phyloP scores from a whole-genome alignment of 2,888 invertebrate genomes.

The Conops quadrifasciatus region DNA sequence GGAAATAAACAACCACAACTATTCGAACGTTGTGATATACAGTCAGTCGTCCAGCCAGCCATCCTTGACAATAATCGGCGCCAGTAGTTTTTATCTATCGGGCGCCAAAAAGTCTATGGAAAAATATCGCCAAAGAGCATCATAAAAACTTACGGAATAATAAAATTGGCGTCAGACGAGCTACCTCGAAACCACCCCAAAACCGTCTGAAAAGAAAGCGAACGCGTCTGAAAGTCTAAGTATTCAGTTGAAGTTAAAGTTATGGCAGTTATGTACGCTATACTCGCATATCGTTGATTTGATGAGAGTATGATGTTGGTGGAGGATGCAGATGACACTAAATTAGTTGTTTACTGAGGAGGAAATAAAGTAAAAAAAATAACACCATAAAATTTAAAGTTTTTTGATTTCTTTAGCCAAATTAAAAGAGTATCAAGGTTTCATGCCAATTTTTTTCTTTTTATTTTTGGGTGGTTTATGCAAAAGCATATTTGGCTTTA shows the following conservation, averaged over 20 bases:
- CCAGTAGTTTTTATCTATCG: constrained; percentile 58
- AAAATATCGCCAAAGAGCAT: constrained; percentile 17
- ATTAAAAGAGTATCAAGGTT: background rate
- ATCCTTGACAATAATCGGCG: constrained; percentile 49
- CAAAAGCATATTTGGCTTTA: background rate
- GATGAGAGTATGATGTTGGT: too few species aligned
- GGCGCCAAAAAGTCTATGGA: constrained; percentile 58
- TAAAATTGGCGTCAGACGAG: constrained; percentile 60
- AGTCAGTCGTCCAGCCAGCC: background rate
- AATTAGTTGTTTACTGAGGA: too few species aligned
- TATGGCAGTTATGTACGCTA: too few species aligned
- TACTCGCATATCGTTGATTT: too few species aligned
- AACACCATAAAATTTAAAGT: background rate
- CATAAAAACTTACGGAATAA: constrained; percentile 44
- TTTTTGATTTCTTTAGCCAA: background rate
- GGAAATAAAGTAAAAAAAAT: background rate
- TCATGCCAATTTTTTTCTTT: background rate
- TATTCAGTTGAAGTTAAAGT: too few species aligned
- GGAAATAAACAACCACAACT: background rate
- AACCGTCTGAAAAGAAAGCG: too few species aligned
- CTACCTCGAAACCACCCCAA: constrained; percentile 40
- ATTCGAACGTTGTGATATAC: background rate
- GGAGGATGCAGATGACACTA: too few species aligned
- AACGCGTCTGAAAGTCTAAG: too few species aligned
- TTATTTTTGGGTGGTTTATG: background rate